These are phyloP conservation scores for Centruroides sculpturatus DNA, from an alignment of 1,140 invertebrate species.

Conservation along the genomic window DNA sequence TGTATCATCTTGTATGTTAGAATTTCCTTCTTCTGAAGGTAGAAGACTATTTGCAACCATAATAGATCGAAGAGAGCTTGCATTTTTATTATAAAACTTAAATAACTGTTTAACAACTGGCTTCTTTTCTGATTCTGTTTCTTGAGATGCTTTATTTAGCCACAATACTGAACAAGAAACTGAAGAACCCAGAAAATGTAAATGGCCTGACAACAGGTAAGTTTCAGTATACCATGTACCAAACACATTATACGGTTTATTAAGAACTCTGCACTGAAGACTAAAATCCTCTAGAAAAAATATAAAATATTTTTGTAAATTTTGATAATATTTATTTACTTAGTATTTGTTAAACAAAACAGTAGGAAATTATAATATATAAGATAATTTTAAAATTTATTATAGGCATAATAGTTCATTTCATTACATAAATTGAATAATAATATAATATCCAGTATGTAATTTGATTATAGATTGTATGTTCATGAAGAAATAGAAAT, in stretches of 20 bases:
- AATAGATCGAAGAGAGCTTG: constrained; percentile 58
- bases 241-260: constrained; percentile 80
- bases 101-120: constrained; percentile 64
- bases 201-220: constrained; percentile 62
- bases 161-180: constrained; percentile 63
- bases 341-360: too few relatives aligned
- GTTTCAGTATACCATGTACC: constrained; percentile 77
- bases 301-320: too few relatives aligned
- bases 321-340: too few relatives aligned
- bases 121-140: constrained; percentile 56
- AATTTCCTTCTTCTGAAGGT: constrained; percentile 17
- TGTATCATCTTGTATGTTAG: constrained; percentile 1
- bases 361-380: too few relatives aligned
- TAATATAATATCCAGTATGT: too few relatives aligned
- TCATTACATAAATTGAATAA: too few relatives aligned
- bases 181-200: constrained; percentile 62
- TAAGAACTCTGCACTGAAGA: constrained; percentile 62
- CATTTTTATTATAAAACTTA: constrained; percentile 65
- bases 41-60: constrained; percentile 53
- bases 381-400: too few relatives aligned
- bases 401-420: too few relatives aligned
- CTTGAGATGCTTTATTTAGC: constrained; percentile 69
- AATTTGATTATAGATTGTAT: too few relatives aligned
- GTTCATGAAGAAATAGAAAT: too few relatives aligned
- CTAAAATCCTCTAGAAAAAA: constrained; percentile 32